Percentiles rank a stretch among this genome's conserved stretches.
These are phyloP conservation scores for Pherbina coryleti DNA, from an alignment of 2,888 invertebrate species.

Conservation along the genomic window DNA sequence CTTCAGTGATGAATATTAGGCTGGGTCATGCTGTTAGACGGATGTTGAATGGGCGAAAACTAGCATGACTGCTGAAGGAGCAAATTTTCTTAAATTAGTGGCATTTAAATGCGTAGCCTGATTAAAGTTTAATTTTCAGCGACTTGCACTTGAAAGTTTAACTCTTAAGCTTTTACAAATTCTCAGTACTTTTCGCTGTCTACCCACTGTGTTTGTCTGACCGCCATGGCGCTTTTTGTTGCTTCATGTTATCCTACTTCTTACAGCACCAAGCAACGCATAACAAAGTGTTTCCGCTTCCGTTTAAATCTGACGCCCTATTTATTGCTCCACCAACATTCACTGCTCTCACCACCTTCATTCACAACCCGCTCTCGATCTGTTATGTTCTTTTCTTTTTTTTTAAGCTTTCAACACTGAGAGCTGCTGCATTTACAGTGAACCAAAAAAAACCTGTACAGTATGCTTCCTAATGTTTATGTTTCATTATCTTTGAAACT, in stretches of 20 bases:
- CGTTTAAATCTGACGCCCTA: background rate
- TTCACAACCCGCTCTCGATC: too few species aligned
- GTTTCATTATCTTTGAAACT: too few species aligned
- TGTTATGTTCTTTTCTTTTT: background rate
- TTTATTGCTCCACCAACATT: background rate
- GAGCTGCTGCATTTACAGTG: too few species aligned
- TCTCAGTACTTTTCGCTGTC: background rate
- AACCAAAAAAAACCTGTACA: too few species aligned
- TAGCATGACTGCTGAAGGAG: too few species aligned
- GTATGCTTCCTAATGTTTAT: too few species aligned
- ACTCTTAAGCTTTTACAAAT: background rate
- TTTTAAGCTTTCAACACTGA: too few species aligned
- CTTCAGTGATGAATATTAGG: constrained; percentile 1
- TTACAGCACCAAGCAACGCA: constrained; percentile 6
- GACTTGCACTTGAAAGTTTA: constrained; percentile 2
- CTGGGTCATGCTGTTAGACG: too few species aligned
- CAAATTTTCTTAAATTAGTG: constrained; percentile 47
- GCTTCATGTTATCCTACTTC: background rate
- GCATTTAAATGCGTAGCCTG: constrained; percentile 47
- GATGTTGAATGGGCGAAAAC: background rate
- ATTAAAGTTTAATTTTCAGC: background rate
- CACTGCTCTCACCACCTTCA: background rate
- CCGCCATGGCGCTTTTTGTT: background rate
- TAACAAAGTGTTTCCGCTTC: constrained; percentile 37
- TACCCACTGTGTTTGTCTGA: background rate